Evolutionary conservation across 2,888 invertebrate genomes (phyloP).

Genomic region (Ferdinandea cuprea): DNA sequence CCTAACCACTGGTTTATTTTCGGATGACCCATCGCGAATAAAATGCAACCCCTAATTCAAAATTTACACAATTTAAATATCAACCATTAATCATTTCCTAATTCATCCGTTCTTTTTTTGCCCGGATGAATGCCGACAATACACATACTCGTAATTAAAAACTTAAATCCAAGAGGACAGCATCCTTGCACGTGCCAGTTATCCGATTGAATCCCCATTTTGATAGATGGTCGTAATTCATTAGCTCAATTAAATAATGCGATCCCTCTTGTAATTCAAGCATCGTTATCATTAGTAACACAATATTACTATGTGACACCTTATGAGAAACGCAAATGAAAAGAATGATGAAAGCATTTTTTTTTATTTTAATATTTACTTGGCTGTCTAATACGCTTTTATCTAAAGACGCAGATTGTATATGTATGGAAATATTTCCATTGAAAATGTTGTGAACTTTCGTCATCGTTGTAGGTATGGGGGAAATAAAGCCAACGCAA

Average conservation of each 20-base stretch:
- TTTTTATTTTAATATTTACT: neutral
- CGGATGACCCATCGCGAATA: too few relatives aligned
- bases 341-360: neutral
- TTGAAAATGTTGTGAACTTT: slow-evolving; percentile 32
- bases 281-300: neutral
- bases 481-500: neutral
- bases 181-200: too few relatives aligned
- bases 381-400: neutral
- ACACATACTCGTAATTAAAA: too few relatives aligned
- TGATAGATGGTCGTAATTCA: neutral
- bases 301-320: neutral
- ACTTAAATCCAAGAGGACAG: too few relatives aligned
- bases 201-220: too few relatives aligned
- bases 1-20: too few relatives aligned
- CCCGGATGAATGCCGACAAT: too few relatives aligned
- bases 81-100: too few relatives aligned
- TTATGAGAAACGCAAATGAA: neutral
- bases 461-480: neutral
- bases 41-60: too few relatives aligned
- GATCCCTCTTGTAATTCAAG: neutral
- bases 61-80: too few relatives aligned
- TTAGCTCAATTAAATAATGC: neutral
- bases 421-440: neutral
- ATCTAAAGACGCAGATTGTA: neutral
- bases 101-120: too few relatives aligned